Evolutionary conservation across 1,140 invertebrate species (phyloP).

Genomic region (Paraescarpia echinospica): DNA sequence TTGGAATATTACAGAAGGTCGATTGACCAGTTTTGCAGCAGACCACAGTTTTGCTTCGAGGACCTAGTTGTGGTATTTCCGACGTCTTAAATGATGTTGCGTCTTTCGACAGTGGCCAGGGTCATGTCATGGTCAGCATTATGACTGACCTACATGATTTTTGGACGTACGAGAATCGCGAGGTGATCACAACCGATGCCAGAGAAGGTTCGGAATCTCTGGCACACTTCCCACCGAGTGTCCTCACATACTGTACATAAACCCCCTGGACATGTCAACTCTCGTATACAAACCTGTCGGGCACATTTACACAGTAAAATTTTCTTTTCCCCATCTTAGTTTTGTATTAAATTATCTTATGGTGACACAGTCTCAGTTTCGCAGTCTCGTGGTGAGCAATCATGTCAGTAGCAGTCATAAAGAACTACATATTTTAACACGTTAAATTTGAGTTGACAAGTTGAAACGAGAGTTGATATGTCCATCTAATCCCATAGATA

Average conservation of each 20-base stretch:
- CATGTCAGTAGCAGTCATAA: background rate
- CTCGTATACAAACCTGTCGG: background rate
- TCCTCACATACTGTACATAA: background rate
- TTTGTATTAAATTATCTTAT: background rate
- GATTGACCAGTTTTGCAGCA: background rate
- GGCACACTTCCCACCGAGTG: background rate
- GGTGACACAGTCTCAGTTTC: background rate
- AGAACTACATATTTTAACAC: background rate
- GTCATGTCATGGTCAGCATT: slow-evolving; percentile 90
- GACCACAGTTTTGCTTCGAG: background rate
- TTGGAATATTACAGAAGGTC: background rate
- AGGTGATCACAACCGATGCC: slow-evolving; percentile 62
- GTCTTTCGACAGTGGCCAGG: slow-evolving; percentile 73
- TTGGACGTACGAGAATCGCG: slow-evolving; percentile 93
- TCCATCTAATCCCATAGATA: background rate
- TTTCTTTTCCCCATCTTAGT: background rate
- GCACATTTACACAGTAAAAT: background rate
- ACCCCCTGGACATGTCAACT: background rate
- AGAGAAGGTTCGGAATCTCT: slow-evolving; percentile 34
- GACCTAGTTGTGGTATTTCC: background rate
- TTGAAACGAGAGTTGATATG: background rate
- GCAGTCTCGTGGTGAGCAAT: background rate
- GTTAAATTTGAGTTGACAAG: background rate
- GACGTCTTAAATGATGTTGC: background rate
- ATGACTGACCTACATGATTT: slow-evolving; percentile 95